Evolutionary conservation across 2,888 invertebrate genomes (phyloP), one percentile per base, ranked within the genome.

Genomic region (Idaea dimidiata): DNA sequence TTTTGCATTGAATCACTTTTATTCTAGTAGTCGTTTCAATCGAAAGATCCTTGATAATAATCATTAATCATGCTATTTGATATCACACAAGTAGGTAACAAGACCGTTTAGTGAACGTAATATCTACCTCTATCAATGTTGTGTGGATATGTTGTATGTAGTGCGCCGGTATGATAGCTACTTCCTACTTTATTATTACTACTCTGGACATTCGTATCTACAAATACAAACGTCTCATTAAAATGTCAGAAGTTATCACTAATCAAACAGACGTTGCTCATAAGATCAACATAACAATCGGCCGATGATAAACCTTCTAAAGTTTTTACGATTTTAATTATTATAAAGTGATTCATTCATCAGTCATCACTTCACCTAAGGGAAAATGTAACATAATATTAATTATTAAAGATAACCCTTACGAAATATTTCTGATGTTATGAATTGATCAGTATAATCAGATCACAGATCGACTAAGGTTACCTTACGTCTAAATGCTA

Each of bases 181-280:
- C 71, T 70, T 60, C 59, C 66, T 66, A 68, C 65, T 74, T 76
- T 76, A 80, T 77, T 71, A 67, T 59, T 68, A 72, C 69, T 72
- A 69, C 64, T 67, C 63, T 61, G 61, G 58, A 62, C 67, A 66
- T 64, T 70, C 59, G 54, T 72, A 72, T 59, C 62, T 56, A 58
- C 54, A 63, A 57, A 57, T 60, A 62, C 62, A 67, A 67, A 69
- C 65, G 62, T 60, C 59, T 59, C 60, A 70, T 67, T 66, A 71
- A 71, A 71, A 73, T 72, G 72, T 70, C 70, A 66, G 55, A 66
- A 72, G 74, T 33, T 76, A 77, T 79, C 80, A 71, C 71, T 71
- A 67, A 67, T 68, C 63, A 59, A 16, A 16, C 5, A 16, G 10
- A 43, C 8, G 43, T 43, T 43, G 3, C 43, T 7, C 8, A 1